Conservation (phyloP, 2,113 vertebrate species). For the Lutjanus erythropterus region DNA sequence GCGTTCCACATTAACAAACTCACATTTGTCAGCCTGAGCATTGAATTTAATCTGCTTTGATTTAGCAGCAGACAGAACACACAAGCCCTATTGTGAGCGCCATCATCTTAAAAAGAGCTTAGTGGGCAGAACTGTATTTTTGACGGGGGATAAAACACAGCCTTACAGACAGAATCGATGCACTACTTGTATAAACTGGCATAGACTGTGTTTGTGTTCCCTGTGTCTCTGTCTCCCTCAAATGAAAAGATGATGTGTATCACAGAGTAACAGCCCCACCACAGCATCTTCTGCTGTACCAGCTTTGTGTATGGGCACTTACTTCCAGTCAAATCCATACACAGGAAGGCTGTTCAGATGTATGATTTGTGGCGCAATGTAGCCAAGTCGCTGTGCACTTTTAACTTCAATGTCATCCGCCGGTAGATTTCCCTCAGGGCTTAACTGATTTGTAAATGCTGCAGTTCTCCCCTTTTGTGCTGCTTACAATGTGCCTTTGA, state of each 20-base stretch:
- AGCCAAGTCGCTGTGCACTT: slow-evolving; percentile 65
- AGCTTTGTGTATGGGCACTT: slow-evolving; percentile 42
- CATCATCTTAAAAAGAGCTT: slow-evolving; percentile 72
- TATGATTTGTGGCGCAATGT: slow-evolving; percentile 64
- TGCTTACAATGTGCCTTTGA: slow-evolving; percentile 80
- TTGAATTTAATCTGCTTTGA: slow-evolving; percentile 74
- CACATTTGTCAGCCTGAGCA: slow-evolving; percentile 55
- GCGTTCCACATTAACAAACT: slow-evolving; percentile 48
- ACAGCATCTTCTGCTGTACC: slow-evolving; percentile 12
- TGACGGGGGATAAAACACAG: slow-evolving; percentile 68
- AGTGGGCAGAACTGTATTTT: slow-evolving; percentile 71
- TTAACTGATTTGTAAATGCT: slow-evolving; percentile 78
- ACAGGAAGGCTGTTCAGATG: slow-evolving; percentile 43
- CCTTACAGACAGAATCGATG: slow-evolving; percentile 64
- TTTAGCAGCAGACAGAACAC: slow-evolving; percentile 62
- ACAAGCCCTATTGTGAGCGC: slow-evolving; percentile 48
- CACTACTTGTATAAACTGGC: slow-evolving; percentile 45
- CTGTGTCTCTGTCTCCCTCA: slow-evolving; percentile 44
- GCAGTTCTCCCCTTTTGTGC: slow-evolving; percentile 73
- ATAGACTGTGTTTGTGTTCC: slow-evolving; percentile 51
- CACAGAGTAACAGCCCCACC: slow-evolving; percentile 12
- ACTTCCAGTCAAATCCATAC: slow-evolving; percentile 48
- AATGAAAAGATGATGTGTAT: slow-evolving; percentile 59
- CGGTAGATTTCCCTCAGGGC: slow-evolving; percentile 75
- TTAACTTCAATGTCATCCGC: slow-evolving; percentile 84